Base-by-base conservation (phyloP, 2,888 invertebrate genomes). In the Iphiclides podalirius region DNA sequence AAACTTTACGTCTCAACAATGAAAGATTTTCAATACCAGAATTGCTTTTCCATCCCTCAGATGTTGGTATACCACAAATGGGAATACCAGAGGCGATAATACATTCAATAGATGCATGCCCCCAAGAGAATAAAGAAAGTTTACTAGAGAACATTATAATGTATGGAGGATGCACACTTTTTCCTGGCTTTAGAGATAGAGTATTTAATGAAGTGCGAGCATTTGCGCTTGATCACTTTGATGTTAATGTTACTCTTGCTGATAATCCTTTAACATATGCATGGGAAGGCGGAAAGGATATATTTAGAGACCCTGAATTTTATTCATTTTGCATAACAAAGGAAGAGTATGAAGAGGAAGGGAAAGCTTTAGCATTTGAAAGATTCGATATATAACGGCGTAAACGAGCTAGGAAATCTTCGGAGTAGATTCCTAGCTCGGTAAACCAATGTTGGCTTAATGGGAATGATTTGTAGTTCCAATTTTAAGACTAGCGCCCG, bases 21-120 rank as follows among this genome's bases (percentile, higher is more conserved):
- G 99, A 99, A 81, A 85, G 99, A 39, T 98, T 99, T 75, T 91
- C 95, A 0, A 94, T 99, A 38, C 99, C 99, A 0, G 99, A 99
- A 82, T 87, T 99, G 1, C 80, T 99, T 1, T 98, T 99, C 72
- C 92, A 95, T 70, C 99, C 99, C 0, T 95, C 96, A 1, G 98
- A 99, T 74, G 94, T 99, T 28, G 98, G 97, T 0, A 95, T 99
- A 54, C 92, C 93, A 45, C 93, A 92, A 79, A 96, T 97, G 93
- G 99, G 99, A 0, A 93, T 99, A 52, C 91, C 96, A 0, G 98
- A 99, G 87, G 94, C 96, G 0, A 92, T 98, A 4, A 92, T 95
- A 47, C 90, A 95, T 67, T 91, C 93, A 0, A 91, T 98, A n/a
- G 90, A 91, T 43, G 79, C 90, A 0, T 95, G 96, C 59, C 94